Base-by-base conservation (phyloP, 2,888 invertebrate genomes). In the Mythimna ferrago region DNA sequence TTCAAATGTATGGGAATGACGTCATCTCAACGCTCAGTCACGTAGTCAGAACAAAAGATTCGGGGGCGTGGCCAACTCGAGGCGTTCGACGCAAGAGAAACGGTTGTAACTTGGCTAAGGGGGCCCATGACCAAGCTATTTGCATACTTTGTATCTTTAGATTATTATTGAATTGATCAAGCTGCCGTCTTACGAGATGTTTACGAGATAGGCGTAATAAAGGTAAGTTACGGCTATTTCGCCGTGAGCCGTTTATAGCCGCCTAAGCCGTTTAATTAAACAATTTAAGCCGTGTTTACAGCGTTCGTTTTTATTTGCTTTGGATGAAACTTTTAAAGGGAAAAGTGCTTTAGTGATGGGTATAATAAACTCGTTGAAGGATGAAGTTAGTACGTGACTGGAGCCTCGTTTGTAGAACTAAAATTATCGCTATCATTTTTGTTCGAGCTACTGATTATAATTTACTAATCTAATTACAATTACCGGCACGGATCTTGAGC, bases 171-270 rank as follows among this genome's bases (percentile, higher is more conserved):
- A 57, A 69, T 71, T 68, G 7, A 32, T 48, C 54, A 74, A 79
- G 73, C 69, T 16, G 38, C 63, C 16, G 61, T 66, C 76, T 79
- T 65, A 66, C 62, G 7, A 32, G 38, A 72, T 77, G 73, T 84
- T 82, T 82, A 77, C 75, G 76, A 71, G 66, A 78, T 72, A 67
- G 66, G 71, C 32, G 71, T 70, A 78, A 78, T 85, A 81, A 81
- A 79, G 60, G 35, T 53, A 41, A 83, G 57, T 69, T 75, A 82
- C 66, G 68, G 71, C 69, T 73, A 72, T 75, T 83, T 71, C 68
- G 35, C 76, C 61, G 71, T 66, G 54, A 65, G 60, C 67, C 38
- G 54, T 66, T 69, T 77, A 79, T 60, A 57, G 65, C 58, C 56
- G 53, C 16, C 69, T 62, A 16, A 82, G 78, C 71, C 41, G 72